Conservation (phyloP, 2,113 vertebrate species). For the Apodemus speciosus region DNA sequence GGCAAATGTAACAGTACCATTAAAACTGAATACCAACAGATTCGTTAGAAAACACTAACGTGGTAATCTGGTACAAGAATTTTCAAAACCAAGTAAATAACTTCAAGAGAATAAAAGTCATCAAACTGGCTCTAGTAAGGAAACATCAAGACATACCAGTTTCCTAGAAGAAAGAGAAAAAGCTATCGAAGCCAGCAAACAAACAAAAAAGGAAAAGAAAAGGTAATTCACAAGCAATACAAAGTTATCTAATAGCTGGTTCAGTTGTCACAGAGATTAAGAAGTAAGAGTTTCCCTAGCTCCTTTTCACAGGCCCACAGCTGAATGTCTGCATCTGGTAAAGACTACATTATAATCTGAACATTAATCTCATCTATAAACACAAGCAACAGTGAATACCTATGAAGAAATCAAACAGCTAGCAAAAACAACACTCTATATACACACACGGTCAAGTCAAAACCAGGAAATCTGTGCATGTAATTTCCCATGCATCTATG, state of each 20-base stretch:
- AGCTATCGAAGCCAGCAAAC: background rate
- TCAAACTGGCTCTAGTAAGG: conserved; percentile 1
- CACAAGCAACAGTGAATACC: background rate
- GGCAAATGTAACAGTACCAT: background rate
- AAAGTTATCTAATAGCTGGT: background rate
- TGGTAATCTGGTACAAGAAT: background rate
- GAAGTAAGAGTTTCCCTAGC: background rate
- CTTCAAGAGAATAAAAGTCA: conserved; percentile 31
- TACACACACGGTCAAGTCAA: background rate
- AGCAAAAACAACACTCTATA: background rate
- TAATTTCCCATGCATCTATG: background rate
- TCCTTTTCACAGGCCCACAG: background rate
- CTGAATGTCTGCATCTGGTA: background rate
- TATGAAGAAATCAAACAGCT: background rate
- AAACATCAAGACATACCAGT: background rate
- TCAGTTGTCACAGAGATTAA: background rate
- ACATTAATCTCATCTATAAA: background rate
- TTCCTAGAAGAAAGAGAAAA: conserved; percentile 16
- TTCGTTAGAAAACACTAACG: background rate
- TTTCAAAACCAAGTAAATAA: conserved; percentile 40
- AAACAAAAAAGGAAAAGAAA: background rate
- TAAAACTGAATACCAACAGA: background rate
- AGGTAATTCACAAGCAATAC: background rate
- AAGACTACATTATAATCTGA: background rate
- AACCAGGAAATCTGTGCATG: background rate